phyloP scores from a whole-genome alignment of 1,140 invertebrate species.

The Drosophila bocki region DNA sequence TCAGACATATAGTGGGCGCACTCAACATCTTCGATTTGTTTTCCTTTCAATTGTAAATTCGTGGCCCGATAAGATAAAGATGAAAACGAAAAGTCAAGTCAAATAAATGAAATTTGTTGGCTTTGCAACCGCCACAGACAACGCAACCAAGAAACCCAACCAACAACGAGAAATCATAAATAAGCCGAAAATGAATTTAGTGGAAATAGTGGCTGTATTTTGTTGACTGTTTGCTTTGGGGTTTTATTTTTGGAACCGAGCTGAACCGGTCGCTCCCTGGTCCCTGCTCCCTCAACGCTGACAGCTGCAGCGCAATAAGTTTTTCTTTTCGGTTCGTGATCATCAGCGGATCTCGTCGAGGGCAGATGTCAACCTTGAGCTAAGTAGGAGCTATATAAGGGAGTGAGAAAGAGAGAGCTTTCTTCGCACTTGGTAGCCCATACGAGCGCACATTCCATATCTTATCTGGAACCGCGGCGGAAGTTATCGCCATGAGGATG shows the following conservation, averaged over 20 bases:
- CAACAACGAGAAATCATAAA: constrained; percentile 44
- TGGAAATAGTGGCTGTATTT: constrained; percentile 31
- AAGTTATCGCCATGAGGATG: constrained; percentile 52
- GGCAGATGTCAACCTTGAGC: constrained; percentile 67
- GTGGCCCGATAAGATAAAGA: constrained; percentile 64
- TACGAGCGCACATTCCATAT: constrained; percentile 37
- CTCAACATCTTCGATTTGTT: constrained; percentile 48
- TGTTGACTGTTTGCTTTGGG: constrained; percentile 12
- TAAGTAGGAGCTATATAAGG: neutral
- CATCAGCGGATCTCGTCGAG: constrained; percentile 8
- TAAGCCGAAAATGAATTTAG: constrained; percentile 53
- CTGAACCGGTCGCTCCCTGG: neutral
- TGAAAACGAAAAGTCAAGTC: constrained; percentile 27
- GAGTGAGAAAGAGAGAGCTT: constrained; percentile 23
- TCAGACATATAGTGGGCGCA: constrained; percentile 2
- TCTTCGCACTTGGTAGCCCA: constrained; percentile 41
- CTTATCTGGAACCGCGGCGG: constrained; percentile 64
- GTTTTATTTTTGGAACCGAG: constrained; percentile 69
- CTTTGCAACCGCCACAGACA: constrained; percentile 2
- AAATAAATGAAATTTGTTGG: constrained; percentile 41
- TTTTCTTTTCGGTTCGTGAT: constrained; percentile 30
- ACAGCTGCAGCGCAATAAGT: constrained; percentile 62
- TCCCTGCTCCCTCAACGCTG: constrained; percentile 24
- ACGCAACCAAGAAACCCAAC: neutral
- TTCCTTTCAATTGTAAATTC: constrained; percentile 52